Evolutionary conservation across 2,888 invertebrate species (phyloP), one percentile per base, ranked within the genome.

Genomic region (Zygothrica quintamaculata): DNA sequence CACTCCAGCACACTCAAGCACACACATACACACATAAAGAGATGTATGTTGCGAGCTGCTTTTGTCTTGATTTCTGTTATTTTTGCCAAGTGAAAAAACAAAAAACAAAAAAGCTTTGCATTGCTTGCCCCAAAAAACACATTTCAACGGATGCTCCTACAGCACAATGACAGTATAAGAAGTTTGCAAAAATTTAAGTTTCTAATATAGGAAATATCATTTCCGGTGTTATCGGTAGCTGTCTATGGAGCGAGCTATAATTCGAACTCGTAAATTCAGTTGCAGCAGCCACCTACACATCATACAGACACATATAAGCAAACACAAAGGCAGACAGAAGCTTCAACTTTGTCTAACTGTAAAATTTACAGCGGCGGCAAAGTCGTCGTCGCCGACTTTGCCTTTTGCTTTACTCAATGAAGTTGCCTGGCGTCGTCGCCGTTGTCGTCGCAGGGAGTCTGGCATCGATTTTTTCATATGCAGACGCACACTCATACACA

Each of bases 391-490:
- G 53, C 43, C 47, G 51, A 42, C 60, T 60, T 48, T 56, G 65
- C 44, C 53, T 60, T 79, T 77, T 73, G 65, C 60, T 70, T 87
- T 85, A 79, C 79, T 85, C 73, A 87, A 82, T 82, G 74, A 87
- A 84, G 80, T 86, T 84, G 69, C 64, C 60, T 64, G 61, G 56
- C 62, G 73, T 53, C 65, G 48, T 29, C 60, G 59, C 31, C 61
- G 55, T 39, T 46, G 62, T 57, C 56, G 65, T 51, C 62, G 65
- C 68, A 87, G 84, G 86, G 84, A 82, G 88, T 84, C 82, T 84
- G 88, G 84, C 80, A 84, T 84, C 82, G 82, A 84, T 84, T 84
- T 82, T 82, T 84, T 88, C 71, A 65, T 64, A 85, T 71, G 71
- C 86, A 73, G 68, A 82, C 66, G 43, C 56, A 61, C 60, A 65